Evolutionary conservation across 2,888 invertebrate species (phyloP), one percentile per base, ranked within the genome.

Genomic region (Tortrix viridana): DNA sequence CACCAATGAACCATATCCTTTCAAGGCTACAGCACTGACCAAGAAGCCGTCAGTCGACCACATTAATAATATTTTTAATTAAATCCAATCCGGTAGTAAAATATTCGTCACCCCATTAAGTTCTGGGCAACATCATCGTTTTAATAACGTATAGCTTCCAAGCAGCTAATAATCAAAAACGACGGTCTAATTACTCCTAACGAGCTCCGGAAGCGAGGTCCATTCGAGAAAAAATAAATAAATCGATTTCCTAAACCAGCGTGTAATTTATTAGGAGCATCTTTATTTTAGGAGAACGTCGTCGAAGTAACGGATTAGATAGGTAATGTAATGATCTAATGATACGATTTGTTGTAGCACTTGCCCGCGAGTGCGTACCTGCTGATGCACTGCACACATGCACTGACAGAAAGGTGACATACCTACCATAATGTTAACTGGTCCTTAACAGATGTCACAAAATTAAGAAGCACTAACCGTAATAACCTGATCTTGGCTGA

Each of bases 141-240:
- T 38, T 18, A 23, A 62, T 41, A 50, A 57, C 50, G 46, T 46
- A 38, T 6, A n/a, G 49, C 19, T 50, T 55, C 20, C n/a, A 38
- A 52, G 61, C 46, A 57, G 62, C 52, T 62, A 50, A 57, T 56
- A 18, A n/a, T 23, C 38, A 44, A 46, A 62, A 62, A 52, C 41
- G 20, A 49, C 26, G 16, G 9, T 50, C 22, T 53, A 53, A 53
- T 62, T 56, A 38, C 43, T 41, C 19, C 56, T 62, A 62, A 62
- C 46, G 57, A 62, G 38, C 1, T n/a, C 14, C 62, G 62, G 57
- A 62, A 62, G 12, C 41, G 38, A 12, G 5, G 22, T 26, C 37
- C 18, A 12, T 5, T 23, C 14, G n/a, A 56, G 44, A 44, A 44
- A 56, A 43, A 46, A 43, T 19, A 19, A 38, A 52, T 52, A 32